Conservation (phyloP, 2,888 invertebrate genomes). For the Chirona hameri region DNA sequence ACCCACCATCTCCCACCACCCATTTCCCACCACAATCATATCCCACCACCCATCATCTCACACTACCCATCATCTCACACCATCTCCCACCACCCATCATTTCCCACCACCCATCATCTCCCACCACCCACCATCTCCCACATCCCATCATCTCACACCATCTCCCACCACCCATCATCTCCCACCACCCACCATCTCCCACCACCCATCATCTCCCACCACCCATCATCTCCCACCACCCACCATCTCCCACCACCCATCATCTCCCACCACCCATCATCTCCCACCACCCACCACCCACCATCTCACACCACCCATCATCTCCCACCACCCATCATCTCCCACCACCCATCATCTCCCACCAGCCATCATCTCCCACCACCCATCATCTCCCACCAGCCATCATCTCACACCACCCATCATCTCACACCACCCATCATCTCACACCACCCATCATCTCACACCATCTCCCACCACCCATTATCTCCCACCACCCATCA, state of each 20-base stretch:
- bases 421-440: background rate
- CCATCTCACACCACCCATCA: background rate
- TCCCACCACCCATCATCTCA: background rate
- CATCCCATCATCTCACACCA: too few species aligned
- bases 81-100: background rate
- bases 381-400: background rate
- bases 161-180: background rate
- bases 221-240: background rate
- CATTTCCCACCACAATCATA: too few species aligned
- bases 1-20: background rate
- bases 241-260: too few species aligned
- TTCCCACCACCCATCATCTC: background rate
- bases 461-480: background rate
- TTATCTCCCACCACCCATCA: background rate
- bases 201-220: too few species aligned
- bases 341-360: background rate
- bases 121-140: background rate
- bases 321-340: background rate
- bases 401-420: background rate
- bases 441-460: background rate
- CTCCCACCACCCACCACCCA: background rate
- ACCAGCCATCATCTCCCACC: too few species aligned
- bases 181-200: background rate
- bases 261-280: background rate
- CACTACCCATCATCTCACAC: too few species aligned